Evolutionary conservation across 2,113 vertebrate species (phyloP).

Genomic region (Callionymus lyra): DNA sequence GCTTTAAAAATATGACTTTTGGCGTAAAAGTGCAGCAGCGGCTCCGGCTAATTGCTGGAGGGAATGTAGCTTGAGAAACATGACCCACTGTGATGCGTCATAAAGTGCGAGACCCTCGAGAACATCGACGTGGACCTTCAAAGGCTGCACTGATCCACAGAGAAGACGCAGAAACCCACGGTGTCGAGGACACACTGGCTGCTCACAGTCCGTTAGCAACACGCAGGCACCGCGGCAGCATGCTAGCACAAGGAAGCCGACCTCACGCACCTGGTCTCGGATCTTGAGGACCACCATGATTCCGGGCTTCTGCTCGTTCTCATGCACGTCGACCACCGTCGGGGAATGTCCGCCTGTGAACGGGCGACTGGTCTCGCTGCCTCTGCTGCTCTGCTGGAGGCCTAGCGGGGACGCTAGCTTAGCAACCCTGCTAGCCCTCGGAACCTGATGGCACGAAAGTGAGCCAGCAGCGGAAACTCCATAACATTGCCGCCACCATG

Average conservation of each 20-base stretch:
- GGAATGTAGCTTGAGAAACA: constrained; percentile 26
- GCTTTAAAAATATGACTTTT: no score
- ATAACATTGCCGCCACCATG: constrained; percentile 60
- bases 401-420: constrained; percentile 55
- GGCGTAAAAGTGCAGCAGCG: neutral
- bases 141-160: neutral
- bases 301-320: constrained; percentile 48
- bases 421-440: constrained; percentile 51
- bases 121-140: neutral
- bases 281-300: constrained; percentile 75
- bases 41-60: constrained; percentile 39
- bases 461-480: constrained; percentile 55
- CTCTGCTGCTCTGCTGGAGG: constrained; percentile 40
- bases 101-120: no score
- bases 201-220: constrained; percentile 30
- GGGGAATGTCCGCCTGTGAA: constrained; percentile 28
- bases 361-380: constrained; percentile 15
- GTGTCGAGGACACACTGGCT: constrained; percentile 12
- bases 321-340: constrained; percentile 52
- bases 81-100: neutral
- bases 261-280: constrained; percentile 67
- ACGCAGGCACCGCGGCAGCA: constrained; percentile 22
- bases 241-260: constrained; percentile 28
- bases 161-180: constrained; percentile 15
- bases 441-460: constrained; percentile 53